Evolutionary conservation across 1,140 invertebrate species (phyloP).

Genomic region (Drosophila repleta): DNA sequence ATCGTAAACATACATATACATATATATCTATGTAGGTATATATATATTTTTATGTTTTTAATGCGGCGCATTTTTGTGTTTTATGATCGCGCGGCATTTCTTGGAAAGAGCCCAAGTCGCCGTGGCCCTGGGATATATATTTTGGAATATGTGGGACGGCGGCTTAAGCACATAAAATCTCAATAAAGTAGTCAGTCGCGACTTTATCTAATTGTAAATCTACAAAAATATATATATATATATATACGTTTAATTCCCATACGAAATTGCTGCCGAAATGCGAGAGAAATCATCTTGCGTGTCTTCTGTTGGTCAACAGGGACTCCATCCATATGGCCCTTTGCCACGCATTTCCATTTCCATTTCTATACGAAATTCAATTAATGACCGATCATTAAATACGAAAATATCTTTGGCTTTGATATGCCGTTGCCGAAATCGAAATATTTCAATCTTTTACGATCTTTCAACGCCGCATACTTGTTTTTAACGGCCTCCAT

Average conservation of each 20-base stretch:
- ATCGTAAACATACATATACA: slow-evolving; percentile 31
- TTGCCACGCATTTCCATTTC: slow-evolving; percentile 68
- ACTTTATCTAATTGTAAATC: slow-evolving; percentile 81
- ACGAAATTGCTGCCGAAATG: slow-evolving; percentile 35
- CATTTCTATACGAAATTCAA: slow-evolving; percentile 77
- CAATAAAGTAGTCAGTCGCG: slow-evolving; percentile 71
- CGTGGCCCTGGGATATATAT: slow-evolving; percentile 55
- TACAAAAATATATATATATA: slow-evolving; percentile 65
- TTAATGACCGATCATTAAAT: slow-evolving; percentile 79
- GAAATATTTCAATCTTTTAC: slow-evolving; percentile 64
- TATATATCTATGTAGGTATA: too few relatives aligned
- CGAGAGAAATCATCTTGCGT: slow-evolving; percentile 50
- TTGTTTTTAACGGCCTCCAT: slow-evolving; percentile 30
- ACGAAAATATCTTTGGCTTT: slow-evolving; percentile 51
- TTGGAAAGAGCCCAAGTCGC: slow-evolving; percentile 54
- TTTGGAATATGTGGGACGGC: slow-evolving; percentile 43
- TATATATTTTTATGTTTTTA: slow-evolving; percentile 34
- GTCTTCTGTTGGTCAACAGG: slow-evolving; percentile 6
- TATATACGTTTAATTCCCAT: slow-evolving; percentile 42
- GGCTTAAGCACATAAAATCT: slow-evolving; percentile 80
- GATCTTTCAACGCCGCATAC: slow-evolving; percentile 54
- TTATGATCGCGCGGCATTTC: slow-evolving; percentile 72
- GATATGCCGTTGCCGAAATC: slow-evolving; percentile 71
- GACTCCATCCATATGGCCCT: slow-evolving; percentile 39
- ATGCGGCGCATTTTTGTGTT: slow-evolving; percentile 67